Percentiles rank a stretch among this genome's conserved stretches.
Conservation (phyloP, 2,888 invertebrate genomes). For the Drepanosiphum platanoidis region DNA sequence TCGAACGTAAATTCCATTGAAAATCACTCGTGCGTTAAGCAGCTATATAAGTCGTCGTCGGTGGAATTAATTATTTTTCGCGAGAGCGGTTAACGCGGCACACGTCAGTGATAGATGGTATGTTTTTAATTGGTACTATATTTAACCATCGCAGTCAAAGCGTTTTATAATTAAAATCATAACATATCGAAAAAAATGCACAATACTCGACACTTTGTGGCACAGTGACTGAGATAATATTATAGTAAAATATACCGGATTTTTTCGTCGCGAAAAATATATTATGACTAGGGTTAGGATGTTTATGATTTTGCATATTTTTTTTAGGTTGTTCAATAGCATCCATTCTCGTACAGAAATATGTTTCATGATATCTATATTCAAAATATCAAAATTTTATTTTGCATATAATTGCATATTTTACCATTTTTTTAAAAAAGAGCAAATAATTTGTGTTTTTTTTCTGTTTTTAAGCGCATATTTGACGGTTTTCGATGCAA, state of each 20-base stretch:
- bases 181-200: conserved; percentile 31
- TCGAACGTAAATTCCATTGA: conserved; percentile 27
- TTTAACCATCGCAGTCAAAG: conserved; percentile 15
- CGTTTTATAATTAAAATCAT: conserved; percentile 11
- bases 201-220: conserved; percentile 1
- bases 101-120: background rate
- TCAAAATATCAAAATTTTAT: no score
- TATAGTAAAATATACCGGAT: no score
- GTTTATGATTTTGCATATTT: no score
- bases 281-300: no score
- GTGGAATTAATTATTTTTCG: conserved; percentile 29
- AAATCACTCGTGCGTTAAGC: conserved; percentile 15
- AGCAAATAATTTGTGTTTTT: no score
- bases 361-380: no score
- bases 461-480: no score
- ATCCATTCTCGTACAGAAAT: no score
- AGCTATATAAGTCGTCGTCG: background rate
- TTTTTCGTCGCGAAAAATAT: background rate
- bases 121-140: background rate
- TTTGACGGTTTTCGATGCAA: no score
- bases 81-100: background rate
- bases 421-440: no score
- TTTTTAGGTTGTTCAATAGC: no score
- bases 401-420: no score
- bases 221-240: conserved; percentile 30